phyloP scores from a whole-genome alignment of 2,888 invertebrate genomes.

The Agrotis clavis region DNA sequence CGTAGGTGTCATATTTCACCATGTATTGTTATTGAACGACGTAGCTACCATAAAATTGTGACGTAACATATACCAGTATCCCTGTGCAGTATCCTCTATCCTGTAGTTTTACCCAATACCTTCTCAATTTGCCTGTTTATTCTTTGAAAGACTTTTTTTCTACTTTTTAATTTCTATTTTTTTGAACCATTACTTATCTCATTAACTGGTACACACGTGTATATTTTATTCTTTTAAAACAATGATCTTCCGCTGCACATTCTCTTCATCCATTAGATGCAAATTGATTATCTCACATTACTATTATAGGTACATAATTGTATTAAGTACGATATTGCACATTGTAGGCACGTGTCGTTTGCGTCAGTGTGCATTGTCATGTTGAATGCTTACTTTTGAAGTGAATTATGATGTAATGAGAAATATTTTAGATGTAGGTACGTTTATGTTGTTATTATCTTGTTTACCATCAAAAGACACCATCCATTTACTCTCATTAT shows the following conservation, averaged over 20 bases:
- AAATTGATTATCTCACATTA: conserved; percentile 4
- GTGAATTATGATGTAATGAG: neutral
- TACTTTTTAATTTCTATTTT: no score
- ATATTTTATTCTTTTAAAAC: conserved; percentile 13
- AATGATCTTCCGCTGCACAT: conserved; percentile 12
- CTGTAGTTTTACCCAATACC: neutral
- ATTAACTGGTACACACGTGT: neutral
- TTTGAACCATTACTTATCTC: neutral
- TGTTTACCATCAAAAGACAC: neutral
- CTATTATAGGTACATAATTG: no score
- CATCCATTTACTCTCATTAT: no score
- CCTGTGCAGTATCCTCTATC: neutral
- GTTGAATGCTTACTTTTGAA: conserved; percentile 13
- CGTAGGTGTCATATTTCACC: conserved; percentile 10
- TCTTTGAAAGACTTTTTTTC: neutral
- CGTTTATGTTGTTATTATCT: neutral
- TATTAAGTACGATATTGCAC: conserved; percentile 6
- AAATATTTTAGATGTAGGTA: neutral
- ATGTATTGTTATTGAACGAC: conserved; percentile 1
- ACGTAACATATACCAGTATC: neutral
- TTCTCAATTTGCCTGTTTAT: conserved; percentile 1
- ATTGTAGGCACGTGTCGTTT: conserved; percentile 23
- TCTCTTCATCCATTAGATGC: conserved; percentile 12
- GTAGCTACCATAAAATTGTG: neutral
- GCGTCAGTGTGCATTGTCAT: neutral